Conservation (phyloP, 2,888 invertebrate species). For the Parnassius glacialis region DNA sequence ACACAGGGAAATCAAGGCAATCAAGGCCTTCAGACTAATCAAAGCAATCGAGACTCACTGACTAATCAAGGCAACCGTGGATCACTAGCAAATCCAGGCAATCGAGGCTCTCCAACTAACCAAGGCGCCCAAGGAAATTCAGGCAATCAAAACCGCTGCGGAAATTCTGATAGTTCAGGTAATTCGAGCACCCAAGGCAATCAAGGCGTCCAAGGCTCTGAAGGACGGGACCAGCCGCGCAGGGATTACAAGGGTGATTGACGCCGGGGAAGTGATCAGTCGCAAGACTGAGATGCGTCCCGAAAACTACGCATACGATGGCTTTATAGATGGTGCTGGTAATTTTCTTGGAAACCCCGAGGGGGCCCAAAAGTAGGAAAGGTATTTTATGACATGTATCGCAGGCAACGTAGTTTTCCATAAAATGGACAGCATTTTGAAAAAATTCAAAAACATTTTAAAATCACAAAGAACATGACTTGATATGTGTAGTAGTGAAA, state of each 20-base stretch:
- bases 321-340: slow-evolving; percentile 47
- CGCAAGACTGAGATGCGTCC: not conserved
- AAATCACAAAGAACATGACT: not conserved
- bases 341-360: slow-evolving; percentile 20
- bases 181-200: not conserved
- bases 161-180: not conserved
- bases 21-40: not conserved
- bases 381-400: slow-evolving; percentile 19
- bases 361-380: slow-evolving; percentile 18
- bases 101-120: not conserved
- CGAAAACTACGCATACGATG: slow-evolving; percentile 28
- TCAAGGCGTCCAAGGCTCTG: not conserved
- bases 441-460: not conserved
- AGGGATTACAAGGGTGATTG: slow-evolving; percentile 42
- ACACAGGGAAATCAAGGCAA: not conserved
- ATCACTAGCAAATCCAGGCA: not conserved
- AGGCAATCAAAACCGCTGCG: too few relatives aligned
- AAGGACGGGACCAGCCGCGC: slow-evolving; percentile 25
- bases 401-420: slow-evolving; percentile 10
- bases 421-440: slow-evolving; percentile 8
- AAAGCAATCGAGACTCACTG: not conserved
- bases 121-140: too few relatives aligned
- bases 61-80: too few relatives aligned
- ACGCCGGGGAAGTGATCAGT: slow-evolving; percentile 28
- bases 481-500: slow-evolving; percentile 3